phyloP scores from a whole-genome alignment of 2,888 invertebrate species.

The Heteromyza rotundicornis region DNA sequence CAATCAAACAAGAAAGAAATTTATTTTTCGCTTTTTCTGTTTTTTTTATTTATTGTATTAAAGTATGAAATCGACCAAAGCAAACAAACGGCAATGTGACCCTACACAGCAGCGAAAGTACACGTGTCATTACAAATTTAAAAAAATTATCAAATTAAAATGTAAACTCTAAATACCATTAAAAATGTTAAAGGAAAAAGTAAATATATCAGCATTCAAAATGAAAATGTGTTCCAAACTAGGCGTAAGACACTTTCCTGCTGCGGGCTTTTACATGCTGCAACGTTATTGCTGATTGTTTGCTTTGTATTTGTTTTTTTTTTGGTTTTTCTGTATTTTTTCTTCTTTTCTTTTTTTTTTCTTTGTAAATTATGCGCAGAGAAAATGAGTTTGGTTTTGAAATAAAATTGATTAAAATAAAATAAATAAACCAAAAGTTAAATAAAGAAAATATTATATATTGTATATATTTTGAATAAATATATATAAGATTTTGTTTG shows the following conservation, averaged over 20 bases:
- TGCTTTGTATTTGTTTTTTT: conserved; percentile 13
- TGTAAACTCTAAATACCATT: neutral
- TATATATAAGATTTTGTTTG: conserved; percentile 30
- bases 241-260: neutral
- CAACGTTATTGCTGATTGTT: neutral
- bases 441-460: conserved; percentile 36
- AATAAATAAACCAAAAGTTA: conserved; percentile 47
- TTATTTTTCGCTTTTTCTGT: conserved; percentile 38
- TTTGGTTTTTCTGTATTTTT: conserved; percentile 29
- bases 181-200: conserved; percentile 15
- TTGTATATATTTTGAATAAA: conserved; percentile 30
- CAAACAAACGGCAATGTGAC: neutral
- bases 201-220: neutral
- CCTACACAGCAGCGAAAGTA: neutral
- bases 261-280: neutral
- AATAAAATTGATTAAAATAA: conserved; percentile 37
- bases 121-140: neutral
- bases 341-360: neutral
- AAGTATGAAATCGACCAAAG: neutral
- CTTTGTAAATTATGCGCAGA: conserved; percentile 13
- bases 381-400: conserved; percentile 19
- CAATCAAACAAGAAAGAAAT: conserved; percentile 63
- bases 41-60: conserved; percentile 6
- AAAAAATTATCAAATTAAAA: neutral
- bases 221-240: neutral